These are phyloP conservation scores for Pilophorus perplexus DNA, from an alignment of 2,888 invertebrate species.

Conservation along the genomic window DNA sequence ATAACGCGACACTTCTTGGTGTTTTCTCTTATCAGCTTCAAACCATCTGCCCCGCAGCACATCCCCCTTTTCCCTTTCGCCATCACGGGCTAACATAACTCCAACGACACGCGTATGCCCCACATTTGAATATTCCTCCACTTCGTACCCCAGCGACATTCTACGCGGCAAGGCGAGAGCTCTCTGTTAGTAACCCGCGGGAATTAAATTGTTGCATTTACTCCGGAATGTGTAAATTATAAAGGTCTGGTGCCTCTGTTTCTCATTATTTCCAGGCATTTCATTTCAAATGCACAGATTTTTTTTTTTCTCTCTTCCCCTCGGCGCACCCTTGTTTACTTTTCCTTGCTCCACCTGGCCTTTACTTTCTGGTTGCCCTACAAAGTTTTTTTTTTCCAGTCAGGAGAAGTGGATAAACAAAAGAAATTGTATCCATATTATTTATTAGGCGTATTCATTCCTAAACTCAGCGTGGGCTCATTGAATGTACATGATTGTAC, in stretches of 20 bases:
- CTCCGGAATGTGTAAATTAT: slow-evolving; percentile 31
- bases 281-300: neutral
- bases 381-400: too few relatives aligned
- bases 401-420: too few relatives aligned
- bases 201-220: slow-evolving; percentile 30
- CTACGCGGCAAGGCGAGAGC: neutral
- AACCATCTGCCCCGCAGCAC: slow-evolving; percentile 13
- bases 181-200: neutral
- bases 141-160: neutral
- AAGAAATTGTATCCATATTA: too few relatives aligned
- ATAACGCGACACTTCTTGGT: neutral
- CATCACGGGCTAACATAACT: slow-evolving; percentile 5
- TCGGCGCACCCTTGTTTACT: too few relatives aligned
- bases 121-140: slow-evolving; percentile 14
- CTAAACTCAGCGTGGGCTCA: too few relatives aligned
- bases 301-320: neutral
- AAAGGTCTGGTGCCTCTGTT: neutral
- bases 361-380: too few relatives aligned
- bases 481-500: too few relatives aligned
- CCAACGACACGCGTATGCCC: slow-evolving; percentile 23
- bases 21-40: slow-evolving; percentile 20
- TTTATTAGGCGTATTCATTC: too few relatives aligned
- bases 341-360: too few relatives aligned
- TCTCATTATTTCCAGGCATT: neutral
- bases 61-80: neutral